Percentiles rank a stretch among this genome's conserved stretches.
Conservation (phyloP, 2,797 vertebrate species). For the Pampus argenteus region DNA sequence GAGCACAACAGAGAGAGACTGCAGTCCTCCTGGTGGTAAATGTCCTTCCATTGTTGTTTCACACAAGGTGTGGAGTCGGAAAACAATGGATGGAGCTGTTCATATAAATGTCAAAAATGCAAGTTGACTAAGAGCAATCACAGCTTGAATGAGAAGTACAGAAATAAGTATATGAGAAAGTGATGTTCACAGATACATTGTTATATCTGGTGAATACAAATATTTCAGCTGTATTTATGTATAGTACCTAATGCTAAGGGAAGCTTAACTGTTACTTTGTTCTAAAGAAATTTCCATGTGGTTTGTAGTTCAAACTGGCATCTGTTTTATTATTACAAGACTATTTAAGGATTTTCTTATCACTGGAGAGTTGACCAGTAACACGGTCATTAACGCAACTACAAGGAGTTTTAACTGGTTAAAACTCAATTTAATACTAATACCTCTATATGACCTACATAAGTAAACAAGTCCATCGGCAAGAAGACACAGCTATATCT, state of each 20-base stretch:
- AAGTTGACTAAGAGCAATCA: conserved; percentile 1
- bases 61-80: not conserved
- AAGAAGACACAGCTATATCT: no score
- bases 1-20: conserved; percentile 6
- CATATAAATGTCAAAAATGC: conserved; percentile 19
- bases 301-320: not conserved
- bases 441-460: no score
- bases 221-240: not conserved
- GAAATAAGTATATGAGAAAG: not conserved
- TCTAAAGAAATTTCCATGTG: not conserved
- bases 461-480: no score
- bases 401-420: no score
- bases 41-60: conserved; percentile 36
- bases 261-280: conserved; percentile 1
- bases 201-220: not conserved
- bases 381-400: no score
- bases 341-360: not conserved
- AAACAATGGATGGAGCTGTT: conserved; percentile 21
- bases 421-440: no score
- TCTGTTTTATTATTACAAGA: not conserved
- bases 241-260: not conserved
- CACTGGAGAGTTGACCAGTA: no score
- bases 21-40: not conserved
- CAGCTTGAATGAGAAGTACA: not conserved
- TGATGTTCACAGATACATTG: not conserved